Evolutionary conservation across 2,113 vertebrate species (phyloP).

Genomic region (Urocolius indicus): DNA sequence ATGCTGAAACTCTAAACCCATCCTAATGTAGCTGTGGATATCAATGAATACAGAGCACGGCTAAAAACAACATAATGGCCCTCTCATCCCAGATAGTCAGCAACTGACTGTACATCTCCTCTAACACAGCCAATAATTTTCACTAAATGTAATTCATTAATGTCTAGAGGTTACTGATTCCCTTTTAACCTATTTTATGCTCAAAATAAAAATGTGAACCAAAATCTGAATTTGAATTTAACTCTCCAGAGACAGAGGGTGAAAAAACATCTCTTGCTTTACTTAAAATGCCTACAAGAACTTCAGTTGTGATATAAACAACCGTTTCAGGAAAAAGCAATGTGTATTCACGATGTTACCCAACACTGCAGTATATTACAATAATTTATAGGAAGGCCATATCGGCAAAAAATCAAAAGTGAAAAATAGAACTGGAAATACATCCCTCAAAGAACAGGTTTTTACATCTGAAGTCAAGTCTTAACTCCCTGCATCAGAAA

Average conservation of each 20-base stretch:
- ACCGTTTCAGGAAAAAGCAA: neutral
- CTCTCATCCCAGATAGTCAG: neutral
- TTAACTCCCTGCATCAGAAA: constrained; percentile 12
- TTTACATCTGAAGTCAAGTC: neutral
- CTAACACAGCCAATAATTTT: neutral
- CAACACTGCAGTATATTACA: neutral
- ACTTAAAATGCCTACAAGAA: neutral
- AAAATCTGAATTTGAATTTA: neutral
- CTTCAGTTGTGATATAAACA: neutral
- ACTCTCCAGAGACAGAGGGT: neutral
- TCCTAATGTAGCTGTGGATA: neutral
- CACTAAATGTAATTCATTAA: neutral
- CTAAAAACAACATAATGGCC: neutral
- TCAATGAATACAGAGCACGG: neutral
- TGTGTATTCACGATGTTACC: neutral
- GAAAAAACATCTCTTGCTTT: neutral
- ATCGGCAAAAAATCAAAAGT: neutral
- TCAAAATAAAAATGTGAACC: neutral
- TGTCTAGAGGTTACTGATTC: neutral
- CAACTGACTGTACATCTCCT: neutral
- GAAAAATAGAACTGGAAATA: neutral
- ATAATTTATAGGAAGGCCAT: neutral
- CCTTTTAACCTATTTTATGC: neutral
- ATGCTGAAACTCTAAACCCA: neutral
- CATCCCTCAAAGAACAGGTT: neutral